phyloP scores from a whole-genome alignment of 2,113 vertebrate species.

The Thalassoma bifasciatum region DNA sequence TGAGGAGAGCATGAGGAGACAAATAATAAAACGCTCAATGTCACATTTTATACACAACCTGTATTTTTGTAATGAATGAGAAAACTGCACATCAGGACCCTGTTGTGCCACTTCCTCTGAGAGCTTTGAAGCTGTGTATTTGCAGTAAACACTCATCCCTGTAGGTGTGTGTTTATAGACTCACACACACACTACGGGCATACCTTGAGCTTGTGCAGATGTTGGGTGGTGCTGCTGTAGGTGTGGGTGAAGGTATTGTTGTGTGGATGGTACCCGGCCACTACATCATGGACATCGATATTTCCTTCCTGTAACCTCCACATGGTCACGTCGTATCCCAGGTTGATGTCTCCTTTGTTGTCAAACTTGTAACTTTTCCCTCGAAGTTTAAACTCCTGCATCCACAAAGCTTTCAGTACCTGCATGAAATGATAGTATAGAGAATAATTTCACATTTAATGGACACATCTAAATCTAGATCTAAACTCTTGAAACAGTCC shows the following conservation, averaged over 20 bases:
- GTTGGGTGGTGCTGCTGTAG: constrained; percentile 64
- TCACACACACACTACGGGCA: background rate
- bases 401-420: constrained; percentile 84
- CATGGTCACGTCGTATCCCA: constrained; percentile 85
- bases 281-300: constrained; percentile 67
- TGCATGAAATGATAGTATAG: too few species aligned
- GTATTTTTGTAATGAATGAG: background rate
- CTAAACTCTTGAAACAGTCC: too few species aligned
- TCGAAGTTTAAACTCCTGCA: constrained; percentile 69
- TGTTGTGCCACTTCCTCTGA: too few species aligned
- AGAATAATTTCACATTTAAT: too few species aligned
- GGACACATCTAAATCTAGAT: too few species aligned
- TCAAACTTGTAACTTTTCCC: constrained; percentile 83
- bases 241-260: constrained; percentile 77
- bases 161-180: background rate
- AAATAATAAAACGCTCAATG: background rate
- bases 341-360: constrained; percentile 83
- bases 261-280: constrained; percentile 85
- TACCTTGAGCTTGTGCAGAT: constrained; percentile 81
- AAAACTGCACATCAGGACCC: too few species aligned
- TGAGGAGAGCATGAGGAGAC: constrained; percentile 57
- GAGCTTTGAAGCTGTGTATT: constrained; percentile 2
- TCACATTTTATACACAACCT: background rate
- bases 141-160: constrained; percentile 3
- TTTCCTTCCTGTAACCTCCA: constrained; percentile 82